Evolutionary conservation across 2,113 vertebrate genomes (phyloP), one percentile per base, ranked within the genome.

Genomic region (Ophthalmolycus amberensis): DNA sequence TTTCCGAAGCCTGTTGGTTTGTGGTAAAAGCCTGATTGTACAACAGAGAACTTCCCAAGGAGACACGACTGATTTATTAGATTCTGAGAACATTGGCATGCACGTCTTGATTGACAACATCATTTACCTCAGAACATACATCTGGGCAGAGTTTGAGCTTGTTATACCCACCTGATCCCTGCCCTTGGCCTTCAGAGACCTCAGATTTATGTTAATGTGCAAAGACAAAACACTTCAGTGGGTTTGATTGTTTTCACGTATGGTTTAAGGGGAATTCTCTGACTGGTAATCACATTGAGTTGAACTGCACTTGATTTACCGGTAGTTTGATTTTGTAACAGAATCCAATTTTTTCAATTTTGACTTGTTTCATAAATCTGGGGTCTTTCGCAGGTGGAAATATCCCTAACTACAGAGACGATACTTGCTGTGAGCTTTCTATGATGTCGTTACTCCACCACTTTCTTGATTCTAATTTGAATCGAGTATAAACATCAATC

Each of bases 1-100:
- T 96, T 96, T 96, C 95, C 94, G 95, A 95, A 93, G 95, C 90
- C 95, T 96, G 95, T 96, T 95, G 95, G 95, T 95, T 95, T 96
- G 95, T 94, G 95, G 95, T 96, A 96, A 96, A 95, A 96, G 95
- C 95, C 95, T 96, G 95, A 94, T 88, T 92, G 89, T 92, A 90
- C 90, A 92, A 94, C 91, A 94, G 90, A 93, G 91, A 94, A 86
- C 92, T 93, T 94, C 94, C 94, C 93, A 94, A 94, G 93, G 93
- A 94, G 89, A 94, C 90, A 94, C 80, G 93, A 92, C 93, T 94
- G 88, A 91, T 87, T 90, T 88, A 93, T 92, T 93, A 87, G 77
- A 79, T 68, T 88, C 86, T 88, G 82, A 77, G 81, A 73, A 93
- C 90, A 91, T 78, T 44, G 48, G 87, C 95, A 95, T 95, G 94